Evolutionary conservation across 2,888 invertebrate species (phyloP), one percentile per base, ranked within the genome.

Genomic region (Monopis laevigella): DNA sequence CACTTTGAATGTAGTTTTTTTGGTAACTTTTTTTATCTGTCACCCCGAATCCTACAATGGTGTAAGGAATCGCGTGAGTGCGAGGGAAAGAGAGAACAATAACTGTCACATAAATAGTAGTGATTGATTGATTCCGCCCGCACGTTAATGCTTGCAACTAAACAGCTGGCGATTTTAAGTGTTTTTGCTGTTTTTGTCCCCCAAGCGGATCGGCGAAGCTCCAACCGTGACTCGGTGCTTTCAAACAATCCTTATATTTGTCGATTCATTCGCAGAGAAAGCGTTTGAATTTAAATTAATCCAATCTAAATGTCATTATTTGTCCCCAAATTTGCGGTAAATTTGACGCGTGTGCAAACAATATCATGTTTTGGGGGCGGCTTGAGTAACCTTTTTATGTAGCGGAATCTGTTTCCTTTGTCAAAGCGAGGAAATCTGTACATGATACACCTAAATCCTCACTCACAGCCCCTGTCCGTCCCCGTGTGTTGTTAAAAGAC

Each of bases 371-470:
- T n/a, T 24, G 24, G 6, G 6, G 24, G 10, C 24, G 10, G 24
- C 24, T 24, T n/a, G n/a, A 24, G 24, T 24, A 24, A 11, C n/a
- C 29, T n/a, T 29, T 11, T 29, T 11, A 5, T n/a, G n/a, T n/a
- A n/a, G n/a, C 54, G 49, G 57, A 57, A 59, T 62, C 61, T 65
- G 64, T 69, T 71, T 64, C 67, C 64, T 73, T 71, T 72, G 69
- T 71, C 64, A 62, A 58, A 59, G 64, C 65, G 38, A 66, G 72
- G 72, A 73, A 73, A 74, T 73, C 71, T 73, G 72, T 71, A 66
- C 66, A 62, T 73, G 73, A 73, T 74, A 73, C 70, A 65, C 62
- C 70, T 71, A 72, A 73, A 74, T 74, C 73, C 71, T 16, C 34
- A 62, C 69, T 66, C 62, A 56, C 67, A 69, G 69, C 74, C 74